A percentile compares a stretch with the other conserved stretches of the same genome.
These are phyloP conservation scores for Abscondita cerata DNA, from an alignment of 2,888 invertebrate genomes.

Conservation along the genomic window DNA sequence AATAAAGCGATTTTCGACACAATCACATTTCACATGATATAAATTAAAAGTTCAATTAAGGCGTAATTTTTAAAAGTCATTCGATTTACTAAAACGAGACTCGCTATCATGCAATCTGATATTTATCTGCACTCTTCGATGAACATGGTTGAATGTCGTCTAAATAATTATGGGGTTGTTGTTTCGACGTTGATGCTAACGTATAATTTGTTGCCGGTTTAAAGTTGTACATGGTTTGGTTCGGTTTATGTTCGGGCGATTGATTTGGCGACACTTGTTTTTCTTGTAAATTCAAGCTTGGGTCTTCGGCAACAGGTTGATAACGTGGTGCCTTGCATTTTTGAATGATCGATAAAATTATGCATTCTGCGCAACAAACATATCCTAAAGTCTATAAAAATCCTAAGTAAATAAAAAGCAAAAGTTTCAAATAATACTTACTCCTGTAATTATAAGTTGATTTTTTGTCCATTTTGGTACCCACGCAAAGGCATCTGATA, in stretches of 20 bases:
- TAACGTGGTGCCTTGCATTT: slow-evolving; percentile 65
- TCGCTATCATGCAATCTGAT: slow-evolving; percentile 56
- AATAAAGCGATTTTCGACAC: slow-evolving; percentile 11
- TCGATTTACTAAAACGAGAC: slow-evolving; percentile 27
- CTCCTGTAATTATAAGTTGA: slow-evolving; percentile 71
- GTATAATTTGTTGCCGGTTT: slow-evolving; percentile 55
- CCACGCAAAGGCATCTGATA: slow-evolving; percentile 70
- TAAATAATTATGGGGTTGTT: slow-evolving; percentile 54
- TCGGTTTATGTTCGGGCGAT: slow-evolving; percentile 54
- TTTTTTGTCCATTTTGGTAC: slow-evolving; percentile 76
- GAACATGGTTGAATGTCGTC: slow-evolving; percentile 61
- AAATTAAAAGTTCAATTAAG: slow-evolving; percentile 13
- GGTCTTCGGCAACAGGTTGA: slow-evolving; percentile 69
- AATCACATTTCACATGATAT: slow-evolving; percentile 20
- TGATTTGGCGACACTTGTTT: slow-evolving; percentile 52
- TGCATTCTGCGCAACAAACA: slow-evolving; percentile 67
- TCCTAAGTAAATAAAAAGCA: too few species aligned
- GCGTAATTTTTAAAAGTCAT: slow-evolving; percentile 27
- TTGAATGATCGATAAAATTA: slow-evolving; percentile 65
- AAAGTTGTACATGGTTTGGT: slow-evolving; percentile 58
- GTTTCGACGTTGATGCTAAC: slow-evolving; percentile 62
- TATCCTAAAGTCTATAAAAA: slow-evolving; percentile 66
- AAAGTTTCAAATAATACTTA: slow-evolving; percentile 61
- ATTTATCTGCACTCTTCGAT: slow-evolving; percentile 57
- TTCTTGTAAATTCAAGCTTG: slow-evolving; percentile 63